Evolutionary conservation across 2,113 vertebrate species (phyloP), one percentile per base, ranked within the genome.

Genomic region (Trematocara zebra): DNA sequence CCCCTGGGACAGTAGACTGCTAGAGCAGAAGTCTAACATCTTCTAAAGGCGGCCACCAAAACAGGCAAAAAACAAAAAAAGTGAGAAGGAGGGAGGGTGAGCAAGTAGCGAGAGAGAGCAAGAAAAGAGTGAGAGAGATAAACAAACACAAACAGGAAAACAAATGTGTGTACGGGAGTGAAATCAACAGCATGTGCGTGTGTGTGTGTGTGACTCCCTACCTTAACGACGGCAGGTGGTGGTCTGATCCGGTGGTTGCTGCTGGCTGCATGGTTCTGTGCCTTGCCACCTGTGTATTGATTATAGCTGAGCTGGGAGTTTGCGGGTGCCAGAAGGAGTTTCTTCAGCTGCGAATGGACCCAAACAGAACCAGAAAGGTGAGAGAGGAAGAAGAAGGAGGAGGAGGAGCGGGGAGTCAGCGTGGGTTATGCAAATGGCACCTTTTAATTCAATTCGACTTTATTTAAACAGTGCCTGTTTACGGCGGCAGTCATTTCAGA

Each of bases 291-390:
- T 94, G 97, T 97, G 97, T 99, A 99, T 97, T 99, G 98, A 97
- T 98, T 98, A 96, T 99, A 99, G 97, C 97, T 98, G 96, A 99
- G 97, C 96, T 99, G 99, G 96, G 97, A 98, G 96, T 99, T 99
- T 93, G 98, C 97, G 56, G 99, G 99, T 89, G 99, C 98, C 97
- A 99, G 96, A 96, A 99, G 97, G 95, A 99, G 98, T 97, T 99
- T 99, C 97, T 98, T 99, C 96, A 99, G 97, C 99, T 99, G 96
- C 89, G 95, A 82, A 96, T 78, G 95, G 86, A 86, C 87, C 86
- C 90, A 91, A 87, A 94, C 90, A 84, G 82, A 91, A 92, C 59
- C 82, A 89, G 91, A 86, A 84, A 78, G 85, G 64, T 47, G 33
- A 54, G 72, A 44, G 44, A 84, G 76, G 64, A 56, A n/a, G 64